Base-by-base conservation (phyloP, 1,140 invertebrate species). In the Drosophila orosa region DNA sequence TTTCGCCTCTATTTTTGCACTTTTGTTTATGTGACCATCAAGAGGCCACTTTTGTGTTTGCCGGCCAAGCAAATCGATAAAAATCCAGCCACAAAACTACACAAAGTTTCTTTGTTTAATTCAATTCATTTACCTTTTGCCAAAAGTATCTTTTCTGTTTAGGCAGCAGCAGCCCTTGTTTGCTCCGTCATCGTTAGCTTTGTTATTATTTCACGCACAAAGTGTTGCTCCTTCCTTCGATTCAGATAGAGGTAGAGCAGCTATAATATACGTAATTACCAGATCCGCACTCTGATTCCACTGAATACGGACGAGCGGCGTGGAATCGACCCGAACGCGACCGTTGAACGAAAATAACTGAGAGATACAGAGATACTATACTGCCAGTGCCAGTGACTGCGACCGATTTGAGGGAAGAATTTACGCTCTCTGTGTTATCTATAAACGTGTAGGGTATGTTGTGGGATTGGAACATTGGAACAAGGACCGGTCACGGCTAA, bases 1-100 rank as follows among this genome's bases (percentile, higher is more conserved):
- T 39, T 55, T 27, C 27, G 19, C 45, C 48, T 55, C 19, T 19
- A 25, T 25, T 55, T 25, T 59, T 15, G 79, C 42, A 61, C 44
- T 40, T 63, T 82, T 85, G 78, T 85, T 85, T 85, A 85, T 65
- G 42, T 74, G 71, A 56, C 58, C 63, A 81, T 80, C 58, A 56
- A 63, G 54, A 42, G 50, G 4, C 47, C 61, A 44, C 73, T 69
- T 69, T 42, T 56, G 31, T 61, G 74, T 77, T 77, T 76, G 74
- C 42, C 74, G 68, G 66, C 68, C 68, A 71, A 72, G 66, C 68
- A 71, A 71, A 78, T 78, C 74, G 31, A 78, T 78, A 77, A 78
- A 78, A 71, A 57, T 19, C 8, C 27, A 62, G 44, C 22, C 22
- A 65, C 40, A 74, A 74, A 65, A n/a, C n/a, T 75, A 75, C 75